Conservation (phyloP, 2,113 vertebrate species). For the Tragelaphus imberbis region DNA sequence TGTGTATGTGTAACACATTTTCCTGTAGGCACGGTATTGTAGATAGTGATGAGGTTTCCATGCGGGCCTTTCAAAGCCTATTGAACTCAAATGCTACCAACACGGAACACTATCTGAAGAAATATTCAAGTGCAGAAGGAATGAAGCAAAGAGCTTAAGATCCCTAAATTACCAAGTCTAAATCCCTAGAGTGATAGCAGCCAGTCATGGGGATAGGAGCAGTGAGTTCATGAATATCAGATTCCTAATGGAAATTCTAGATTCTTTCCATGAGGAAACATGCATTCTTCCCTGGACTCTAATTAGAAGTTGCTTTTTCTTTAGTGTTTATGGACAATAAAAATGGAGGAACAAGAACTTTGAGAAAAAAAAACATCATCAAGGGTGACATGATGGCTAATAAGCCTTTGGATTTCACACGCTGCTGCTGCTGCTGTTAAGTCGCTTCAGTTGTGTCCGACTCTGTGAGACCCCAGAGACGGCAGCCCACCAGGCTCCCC, state of each 20-base stretch:
- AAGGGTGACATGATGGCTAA: neutral
- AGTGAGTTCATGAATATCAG: too few species aligned
- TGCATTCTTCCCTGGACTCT: neutral
- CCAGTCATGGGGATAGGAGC: neutral
- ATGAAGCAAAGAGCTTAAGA: neutral
- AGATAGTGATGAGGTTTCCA: neutral
- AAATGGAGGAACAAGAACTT: neutral
- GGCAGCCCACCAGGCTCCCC: too few species aligned
- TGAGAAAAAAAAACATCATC: neutral
- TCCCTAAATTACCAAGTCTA: neutral
- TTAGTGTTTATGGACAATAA: neutral
- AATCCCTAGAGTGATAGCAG: neutral
- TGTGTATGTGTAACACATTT: neutral
- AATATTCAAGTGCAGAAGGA: neutral
- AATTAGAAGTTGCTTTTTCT: neutral
- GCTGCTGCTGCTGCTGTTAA: too few species aligned
- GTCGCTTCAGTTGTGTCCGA: too few species aligned
- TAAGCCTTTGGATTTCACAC: neutral
- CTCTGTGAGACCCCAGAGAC: too few species aligned
- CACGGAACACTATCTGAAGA: neutral
- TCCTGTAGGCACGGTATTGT: neutral
- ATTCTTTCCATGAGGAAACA: neutral
- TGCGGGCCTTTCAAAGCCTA: neutral
- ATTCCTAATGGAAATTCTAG: neutral
- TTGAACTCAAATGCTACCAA: neutral